phyloP scores from a whole-genome alignment of 2,797 vertebrate genomes.

The Sebastes trivittatus region DNA sequence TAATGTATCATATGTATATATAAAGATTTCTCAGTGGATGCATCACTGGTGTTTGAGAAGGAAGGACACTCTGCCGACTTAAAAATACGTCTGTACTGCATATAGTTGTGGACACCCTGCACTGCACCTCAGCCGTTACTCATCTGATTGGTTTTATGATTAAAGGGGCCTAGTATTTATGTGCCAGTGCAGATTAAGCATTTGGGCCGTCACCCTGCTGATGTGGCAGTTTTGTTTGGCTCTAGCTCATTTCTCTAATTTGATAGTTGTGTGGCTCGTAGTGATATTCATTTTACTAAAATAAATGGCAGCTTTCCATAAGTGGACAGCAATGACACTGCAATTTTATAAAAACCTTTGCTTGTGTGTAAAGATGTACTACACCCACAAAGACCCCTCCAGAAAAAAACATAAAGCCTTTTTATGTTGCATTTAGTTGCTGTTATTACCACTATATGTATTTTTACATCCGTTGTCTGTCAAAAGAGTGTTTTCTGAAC shows the following conservation, averaged over 20 bases:
- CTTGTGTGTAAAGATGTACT: background rate
- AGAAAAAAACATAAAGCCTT: background rate
- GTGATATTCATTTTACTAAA: conserved; percentile 2
- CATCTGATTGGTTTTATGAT: background rate
- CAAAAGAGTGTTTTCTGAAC: background rate
- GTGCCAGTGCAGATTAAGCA: background rate
- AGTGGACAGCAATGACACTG: background rate
- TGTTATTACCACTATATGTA: background rate
- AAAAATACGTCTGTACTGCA: background rate
- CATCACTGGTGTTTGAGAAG: background rate
- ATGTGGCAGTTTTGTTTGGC: conserved; percentile 1
- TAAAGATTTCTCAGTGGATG: background rate
- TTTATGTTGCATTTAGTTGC: background rate
- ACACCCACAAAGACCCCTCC: background rate
- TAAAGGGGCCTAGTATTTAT: background rate
- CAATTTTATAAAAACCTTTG: background rate
- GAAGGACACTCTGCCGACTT: background rate
- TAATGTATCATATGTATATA: background rate
- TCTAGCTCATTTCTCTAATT: background rate
- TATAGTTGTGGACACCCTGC: background rate
- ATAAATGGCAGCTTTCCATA: background rate
- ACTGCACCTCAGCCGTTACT: background rate
- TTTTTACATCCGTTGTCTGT: background rate
- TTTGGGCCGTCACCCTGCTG: background rate
- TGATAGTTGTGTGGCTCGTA: background rate